Evolutionary conservation across 2,797 vertebrate genomes (phyloP).

Genomic region (Gadopsis bispinosus): DNA sequence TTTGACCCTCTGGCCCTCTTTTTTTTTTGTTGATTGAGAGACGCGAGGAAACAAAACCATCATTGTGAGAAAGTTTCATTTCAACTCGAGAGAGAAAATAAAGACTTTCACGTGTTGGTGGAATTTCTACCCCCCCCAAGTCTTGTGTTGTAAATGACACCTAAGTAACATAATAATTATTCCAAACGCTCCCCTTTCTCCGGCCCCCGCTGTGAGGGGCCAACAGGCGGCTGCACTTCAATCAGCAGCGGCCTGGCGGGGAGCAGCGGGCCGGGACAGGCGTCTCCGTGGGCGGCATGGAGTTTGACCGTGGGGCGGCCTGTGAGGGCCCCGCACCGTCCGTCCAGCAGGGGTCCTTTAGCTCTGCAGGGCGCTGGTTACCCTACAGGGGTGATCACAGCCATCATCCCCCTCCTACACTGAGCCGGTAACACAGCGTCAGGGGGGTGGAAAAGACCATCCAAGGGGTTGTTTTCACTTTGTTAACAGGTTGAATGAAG

Average conservation of each 20-base stretch:
- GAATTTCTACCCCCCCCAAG: slow-evolving; percentile 52
- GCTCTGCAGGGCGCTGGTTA: slow-evolving; percentile 76
- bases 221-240: slow-evolving; percentile 84
- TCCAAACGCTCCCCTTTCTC: slow-evolving; percentile 70
- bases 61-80: slow-evolving; percentile 68
- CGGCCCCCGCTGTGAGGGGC: slow-evolving; percentile 76
- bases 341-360: slow-evolving; percentile 75
- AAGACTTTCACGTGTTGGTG: slow-evolving; percentile 53
- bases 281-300: slow-evolving; percentile 76
- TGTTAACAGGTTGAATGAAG: slow-evolving; percentile 71
- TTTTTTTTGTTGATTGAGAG: slow-evolving; percentile 59
- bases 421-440: slow-evolving; percentile 66
- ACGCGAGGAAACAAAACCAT: slow-evolving; percentile 62
- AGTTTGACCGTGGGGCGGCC: slow-evolving; percentile 65
- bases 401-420: slow-evolving; percentile 64
- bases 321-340: slow-evolving; percentile 46
- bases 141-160: slow-evolving; percentile 87
- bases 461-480: slow-evolving; percentile 65
- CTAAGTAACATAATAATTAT: slow-evolving; percentile 86
- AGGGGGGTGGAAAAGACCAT: slow-evolving; percentile 70
- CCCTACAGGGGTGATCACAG: slow-evolving; percentile 83
- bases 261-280: slow-evolving; percentile 66
- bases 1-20: slow-evolving; percentile 43
- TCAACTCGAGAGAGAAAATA: slow-evolving; percentile 36
- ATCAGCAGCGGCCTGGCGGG: slow-evolving; percentile 72